phyloP scores from a whole-genome alignment of 1,140 invertebrate genomes.

The Nylanderia fulva region DNA sequence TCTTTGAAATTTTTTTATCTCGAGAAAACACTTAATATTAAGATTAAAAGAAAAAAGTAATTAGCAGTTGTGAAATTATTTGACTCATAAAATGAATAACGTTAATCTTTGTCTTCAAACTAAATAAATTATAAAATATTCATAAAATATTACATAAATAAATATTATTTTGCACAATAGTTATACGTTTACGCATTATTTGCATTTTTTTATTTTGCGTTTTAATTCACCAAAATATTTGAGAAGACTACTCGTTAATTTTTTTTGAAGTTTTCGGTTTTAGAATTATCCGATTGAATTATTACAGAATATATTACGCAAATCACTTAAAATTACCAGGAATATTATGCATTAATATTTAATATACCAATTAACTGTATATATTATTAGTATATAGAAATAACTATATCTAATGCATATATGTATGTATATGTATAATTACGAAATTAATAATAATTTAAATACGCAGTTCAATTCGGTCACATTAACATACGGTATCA shows the following conservation, averaged over 20 bases:
- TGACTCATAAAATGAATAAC: background rate
- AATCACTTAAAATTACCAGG: constrained; percentile 37
- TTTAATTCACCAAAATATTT: background rate
- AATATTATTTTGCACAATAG: background rate
- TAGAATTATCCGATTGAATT: background rate
- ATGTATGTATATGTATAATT: constrained; percentile 15
- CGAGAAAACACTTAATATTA: background rate
- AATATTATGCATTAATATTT: constrained; percentile 27
- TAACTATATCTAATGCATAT: constrained; percentile 34
- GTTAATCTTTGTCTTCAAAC: background rate
- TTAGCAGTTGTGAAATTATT: background rate
- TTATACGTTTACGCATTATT: background rate
- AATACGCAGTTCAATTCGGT: constrained; percentile 28
- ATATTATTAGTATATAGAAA: constrained; percentile 43
- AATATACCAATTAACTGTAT: constrained; percentile 37
- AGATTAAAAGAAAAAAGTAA: background rate
- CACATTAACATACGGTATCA: constrained; percentile 29
- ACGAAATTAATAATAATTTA: constrained; percentile 39
- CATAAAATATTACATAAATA: too few species aligned
- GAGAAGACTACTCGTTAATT: background rate
- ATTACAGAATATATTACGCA: constrained; percentile 11
- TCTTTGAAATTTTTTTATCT: background rate
- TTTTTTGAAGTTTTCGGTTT: background rate
- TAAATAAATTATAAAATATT: too few species aligned
- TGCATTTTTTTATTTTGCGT: background rate